A percentile compares a stretch with the other conserved stretches of the same genome.
phyloP scores from a whole-genome alignment of 2,113 vertebrate species.

The Elaphurus davidianus region DNA sequence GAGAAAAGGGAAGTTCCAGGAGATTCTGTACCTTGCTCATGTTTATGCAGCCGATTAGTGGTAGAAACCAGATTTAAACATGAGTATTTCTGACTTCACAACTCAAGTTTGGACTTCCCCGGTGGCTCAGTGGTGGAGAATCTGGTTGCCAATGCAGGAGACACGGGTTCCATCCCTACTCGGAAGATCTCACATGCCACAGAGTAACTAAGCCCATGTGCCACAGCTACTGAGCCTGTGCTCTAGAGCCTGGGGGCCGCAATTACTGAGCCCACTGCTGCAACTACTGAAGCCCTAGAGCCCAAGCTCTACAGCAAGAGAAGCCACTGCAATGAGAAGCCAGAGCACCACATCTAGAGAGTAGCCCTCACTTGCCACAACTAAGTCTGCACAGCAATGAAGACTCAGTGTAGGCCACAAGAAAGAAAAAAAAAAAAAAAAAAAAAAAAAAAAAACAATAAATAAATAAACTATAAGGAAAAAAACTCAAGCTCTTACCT shows the following conservation, averaged over 20 bases:
- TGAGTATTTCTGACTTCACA: not conserved
- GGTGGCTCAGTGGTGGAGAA: not conserved
- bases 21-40: not conserved
- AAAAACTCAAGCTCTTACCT: not conserved
- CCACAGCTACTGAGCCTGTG: not conserved
- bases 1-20: not conserved
- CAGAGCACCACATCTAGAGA: not conserved
- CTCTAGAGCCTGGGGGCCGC: accelerated
- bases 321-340: not conserved
- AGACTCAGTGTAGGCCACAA: not conserved
- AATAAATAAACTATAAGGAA: not conserved
- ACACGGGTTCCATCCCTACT: not conserved
- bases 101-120: not conserved
- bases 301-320: not conserved
- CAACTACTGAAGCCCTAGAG: not conserved
- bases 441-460: not conserved
- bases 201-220: not conserved
- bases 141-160: not conserved
- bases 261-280: not conserved
- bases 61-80: not conserved
- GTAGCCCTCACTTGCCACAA: not conserved
- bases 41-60: not conserved
- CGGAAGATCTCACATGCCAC: not conserved
- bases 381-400: not conserved
- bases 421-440: too few relatives aligned